Evolutionary conservation across 2,797 vertebrate species (phyloP), one percentile per base, ranked within the genome.

Genomic region (Iguana delicatissima): DNA sequence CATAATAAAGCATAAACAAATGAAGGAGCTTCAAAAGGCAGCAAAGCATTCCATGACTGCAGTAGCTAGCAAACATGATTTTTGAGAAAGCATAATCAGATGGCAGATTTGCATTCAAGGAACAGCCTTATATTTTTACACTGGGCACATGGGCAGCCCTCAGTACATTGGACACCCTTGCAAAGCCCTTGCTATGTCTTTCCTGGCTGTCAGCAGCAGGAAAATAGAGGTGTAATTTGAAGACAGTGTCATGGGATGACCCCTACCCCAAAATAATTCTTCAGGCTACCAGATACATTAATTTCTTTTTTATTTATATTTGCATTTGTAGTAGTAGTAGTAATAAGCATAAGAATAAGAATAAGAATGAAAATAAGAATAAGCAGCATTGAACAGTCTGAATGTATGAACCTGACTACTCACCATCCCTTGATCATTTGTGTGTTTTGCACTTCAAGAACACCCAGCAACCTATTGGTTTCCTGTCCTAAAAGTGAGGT

Each of bases 211-310:
- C 73, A 73, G 10, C 24, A 80, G 12, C 57, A 64, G 16, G 38
- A 52, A 87, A 84, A 92, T 18, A 18, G 50, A 87, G 74, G 35
- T 52, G 80, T 89, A 89, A 89, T 89, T 52, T 73, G 80, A 87
- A 87, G 80, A 72, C 38, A 29, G 62, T 72, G 85, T 89, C 62
- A 72, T 72, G 38, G 26, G 59, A 59, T 57, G 57, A 87, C 52
- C 6, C 74, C 67, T 59, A 59, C 38, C 80, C 73, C 55, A 80
- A 73, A 89, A 62, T 38, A 89, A 84, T 73, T 52, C n/a, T 73
- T n/a, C 32, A 35, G 57, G 79, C 80, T 87, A 62, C 50, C 62
- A 72, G 84, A 76, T 52, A 69, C 83, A 32, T 14, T 74, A 24
- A 7, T 77, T 80, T 50, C 62, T 22, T 16, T 87, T 89, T 59